phyloP scores from a whole-genome alignment of 2,113 vertebrate genomes.

The Charadrius vociferus region DNA sequence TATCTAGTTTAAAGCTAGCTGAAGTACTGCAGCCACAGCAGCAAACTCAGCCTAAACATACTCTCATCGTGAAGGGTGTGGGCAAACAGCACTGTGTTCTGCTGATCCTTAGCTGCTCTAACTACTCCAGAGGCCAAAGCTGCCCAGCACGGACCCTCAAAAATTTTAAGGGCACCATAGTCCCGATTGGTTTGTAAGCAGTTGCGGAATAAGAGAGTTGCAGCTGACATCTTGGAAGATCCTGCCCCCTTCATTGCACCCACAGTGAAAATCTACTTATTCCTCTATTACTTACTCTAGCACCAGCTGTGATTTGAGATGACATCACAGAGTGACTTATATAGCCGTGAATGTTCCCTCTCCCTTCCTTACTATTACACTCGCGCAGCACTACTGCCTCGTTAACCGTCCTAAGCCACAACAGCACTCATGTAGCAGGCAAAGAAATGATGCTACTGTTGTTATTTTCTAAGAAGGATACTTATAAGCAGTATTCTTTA shows the following conservation, averaged over 20 bases:
- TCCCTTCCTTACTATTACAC: not conserved
- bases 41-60: not conserved
- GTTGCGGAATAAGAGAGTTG: not conserved
- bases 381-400: not conserved
- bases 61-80: not conserved
- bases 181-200: rapidly evolving
- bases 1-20: not conserved
- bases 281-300: not conserved
- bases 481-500: constrained; percentile 15
- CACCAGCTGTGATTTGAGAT: not conserved
- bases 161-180: not conserved
- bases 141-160: rapidly evolving
- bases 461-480: not conserved
- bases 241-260: not conserved
- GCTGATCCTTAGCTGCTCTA: not conserved
- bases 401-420: not conserved
- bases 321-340: not conserved
- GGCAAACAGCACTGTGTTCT: not conserved
- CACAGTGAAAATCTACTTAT: not conserved
- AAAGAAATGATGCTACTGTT: not conserved
- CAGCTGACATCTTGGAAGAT: not conserved
- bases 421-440: not conserved
- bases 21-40: not conserved
- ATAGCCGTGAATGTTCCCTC: not conserved
- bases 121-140: not conserved